phyloP scores from a whole-genome alignment of 2,797 vertebrate genomes.

The Coendou prehensilis region DNA sequence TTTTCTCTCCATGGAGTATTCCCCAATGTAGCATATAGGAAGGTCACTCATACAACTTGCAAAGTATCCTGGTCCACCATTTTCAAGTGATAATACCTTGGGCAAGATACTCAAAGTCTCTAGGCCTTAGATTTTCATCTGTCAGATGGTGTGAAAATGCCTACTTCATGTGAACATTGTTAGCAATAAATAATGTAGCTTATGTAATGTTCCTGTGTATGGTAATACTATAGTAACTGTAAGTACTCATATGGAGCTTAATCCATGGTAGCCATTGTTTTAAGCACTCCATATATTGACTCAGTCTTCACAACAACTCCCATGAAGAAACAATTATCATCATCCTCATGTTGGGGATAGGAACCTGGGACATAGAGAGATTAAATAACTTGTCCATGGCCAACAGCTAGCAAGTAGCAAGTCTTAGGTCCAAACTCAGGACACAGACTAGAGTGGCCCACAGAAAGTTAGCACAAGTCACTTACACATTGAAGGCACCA shows the following conservation, averaged over 20 bases:
- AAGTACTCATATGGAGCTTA: neutral
- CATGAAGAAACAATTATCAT: neutral
- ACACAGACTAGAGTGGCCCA: neutral
- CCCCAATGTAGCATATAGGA: neutral
- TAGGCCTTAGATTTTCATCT: neutral
- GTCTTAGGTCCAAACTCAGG: neutral
- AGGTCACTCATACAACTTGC: neutral
- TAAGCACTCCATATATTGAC: neutral
- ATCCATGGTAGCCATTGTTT: neutral
- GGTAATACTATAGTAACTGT: neutral
- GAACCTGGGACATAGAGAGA: neutral
- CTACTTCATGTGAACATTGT: neutral
- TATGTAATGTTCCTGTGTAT: neutral
- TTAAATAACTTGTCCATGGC: neutral
- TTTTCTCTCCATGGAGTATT: neutral
- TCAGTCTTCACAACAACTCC: neutral
- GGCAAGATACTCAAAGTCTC: slow-evolving; percentile 16
- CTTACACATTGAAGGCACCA: neutral
- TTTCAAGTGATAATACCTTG: neutral
- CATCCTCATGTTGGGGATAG: neutral
- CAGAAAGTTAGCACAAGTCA: neutral
- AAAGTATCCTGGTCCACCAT: neutral
- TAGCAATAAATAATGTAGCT: neutral
- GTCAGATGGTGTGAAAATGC: neutral
- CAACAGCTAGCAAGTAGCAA: neutral